Evolutionary conservation across 2,797 vertebrate genomes (phyloP).

Genomic region (Novumbra hubbsi): DNA sequence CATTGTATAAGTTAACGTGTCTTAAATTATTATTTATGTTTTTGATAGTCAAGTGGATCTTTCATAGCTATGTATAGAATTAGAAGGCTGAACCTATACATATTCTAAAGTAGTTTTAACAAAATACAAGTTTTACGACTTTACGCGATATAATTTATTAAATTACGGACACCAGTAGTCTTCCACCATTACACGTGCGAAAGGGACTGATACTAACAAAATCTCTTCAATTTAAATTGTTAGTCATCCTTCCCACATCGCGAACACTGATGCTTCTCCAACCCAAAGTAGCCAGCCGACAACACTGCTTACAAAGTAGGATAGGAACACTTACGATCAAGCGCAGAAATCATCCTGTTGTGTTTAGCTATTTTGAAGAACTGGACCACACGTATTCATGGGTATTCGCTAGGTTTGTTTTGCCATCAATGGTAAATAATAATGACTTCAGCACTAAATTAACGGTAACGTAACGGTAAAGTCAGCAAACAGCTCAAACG

Average conservation of each 20-base stretch:
- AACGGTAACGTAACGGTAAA: constrained; percentile 30
- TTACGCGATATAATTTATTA: too few species aligned
- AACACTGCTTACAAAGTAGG: neutral
- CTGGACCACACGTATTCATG: neutral
- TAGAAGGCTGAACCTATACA: too few species aligned
- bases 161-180: neutral
- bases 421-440: neutral
- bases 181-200: neutral
- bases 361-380: neutral
- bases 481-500: constrained; percentile 41
- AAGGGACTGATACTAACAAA: neutral
- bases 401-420: neutral
- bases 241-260: neutral
- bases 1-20: too few species aligned
- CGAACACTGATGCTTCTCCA: neutral
- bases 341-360: neutral
- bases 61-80: too few species aligned
- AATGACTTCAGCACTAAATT: neutral
- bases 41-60: too few species aligned
- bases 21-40: too few species aligned
- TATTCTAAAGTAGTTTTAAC: too few species aligned
- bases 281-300: neutral
- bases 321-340: neutral
- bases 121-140: too few species aligned
- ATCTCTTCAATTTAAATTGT: neutral